phyloP scores from a whole-genome alignment of 2,797 vertebrate species.

The Sebastes itinus region DNA sequence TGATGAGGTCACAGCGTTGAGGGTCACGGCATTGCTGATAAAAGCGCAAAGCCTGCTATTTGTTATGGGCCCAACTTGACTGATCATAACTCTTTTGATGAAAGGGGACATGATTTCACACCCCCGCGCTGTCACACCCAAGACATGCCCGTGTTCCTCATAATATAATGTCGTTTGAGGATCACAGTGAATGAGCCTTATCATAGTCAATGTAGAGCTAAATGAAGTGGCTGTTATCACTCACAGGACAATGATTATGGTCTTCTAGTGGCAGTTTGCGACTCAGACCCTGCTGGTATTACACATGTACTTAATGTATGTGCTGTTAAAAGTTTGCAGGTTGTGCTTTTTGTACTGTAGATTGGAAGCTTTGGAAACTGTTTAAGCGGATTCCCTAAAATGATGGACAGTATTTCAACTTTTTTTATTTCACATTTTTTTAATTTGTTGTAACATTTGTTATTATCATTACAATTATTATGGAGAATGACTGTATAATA shows the following conservation, averaged over 20 bases:
- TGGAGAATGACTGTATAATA: neutral
- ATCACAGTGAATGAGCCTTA: slow-evolving; percentile 63
- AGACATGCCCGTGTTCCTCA: slow-evolving; percentile 62
- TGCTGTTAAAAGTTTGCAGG: neutral
- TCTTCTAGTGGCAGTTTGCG: slow-evolving; percentile 35
- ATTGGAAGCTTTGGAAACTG: no score
- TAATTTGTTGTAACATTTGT: no score
- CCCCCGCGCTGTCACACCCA: slow-evolving; percentile 59
- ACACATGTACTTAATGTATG: slow-evolving; percentile 35
- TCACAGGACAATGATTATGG: slow-evolving; percentile 49
- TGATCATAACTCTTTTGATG: slow-evolving; percentile 81
- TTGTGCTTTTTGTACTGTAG: neutral
- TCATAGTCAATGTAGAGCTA: slow-evolving; percentile 60
- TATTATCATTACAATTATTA: neutral
- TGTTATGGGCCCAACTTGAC: slow-evolving; percentile 78
- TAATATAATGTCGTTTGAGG: slow-evolving; percentile 68
- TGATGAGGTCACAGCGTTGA: slow-evolving; percentile 84
- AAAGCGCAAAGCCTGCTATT: slow-evolving; percentile 82
- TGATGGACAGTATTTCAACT: no score
- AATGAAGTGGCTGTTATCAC: slow-evolving; percentile 71
- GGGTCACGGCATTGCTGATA: slow-evolving; percentile 82
- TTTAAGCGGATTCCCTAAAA: no score
- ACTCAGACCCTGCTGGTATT: slow-evolving; percentile 7
- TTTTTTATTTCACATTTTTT: no score
- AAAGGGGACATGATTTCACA: slow-evolving; percentile 76